Base-by-base conservation (phyloP, 2,797 vertebrate species). In the Tauraco hartlaubi region DNA sequence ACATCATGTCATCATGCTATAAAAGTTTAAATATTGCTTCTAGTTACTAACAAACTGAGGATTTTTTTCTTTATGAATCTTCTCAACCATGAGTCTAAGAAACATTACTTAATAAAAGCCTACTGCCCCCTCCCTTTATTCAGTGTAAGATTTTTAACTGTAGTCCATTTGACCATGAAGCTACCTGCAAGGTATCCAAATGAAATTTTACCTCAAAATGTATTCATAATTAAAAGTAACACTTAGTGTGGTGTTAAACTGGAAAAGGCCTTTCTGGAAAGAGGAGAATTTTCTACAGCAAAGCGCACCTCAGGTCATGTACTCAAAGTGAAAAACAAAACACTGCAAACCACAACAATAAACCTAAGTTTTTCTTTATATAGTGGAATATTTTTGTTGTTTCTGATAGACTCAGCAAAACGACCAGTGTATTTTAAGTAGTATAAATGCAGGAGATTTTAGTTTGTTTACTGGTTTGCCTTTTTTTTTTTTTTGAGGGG, bases 121-220 rank as follows among this genome's bases (percentile, higher is more conserved):
- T 87, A 87, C 44, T 4, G 31, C 25, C 20, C 41, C 51, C 66
- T 85, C 43, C 51, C 66, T 85, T 75, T 78, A 86, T 62, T 68
- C 7, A 4, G 37, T 52, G 26, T 17, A 92, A 76, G 33, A 71
- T 78, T 90, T 94, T 91, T 55, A 63, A 87, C 90, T 93, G 74
- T 59, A 58, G 64, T 59, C 56, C 79, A 79, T 85, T 73, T 94
- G 55, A 76, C 56, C 33, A 37, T 29, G 59, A 92, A 95, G 59
- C 39, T 93, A 81, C 58, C 58, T 92, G 91, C 39, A 94, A 83
- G 19, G 16, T 81, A 94, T 37, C 64, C 44, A 92, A 90, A 80
- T 49, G 22, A 73, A 72, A 75, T 64, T 67, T 80, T 75, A 88
- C 55, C 59, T 92, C 90, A 56, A 91, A 95, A 80, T 81, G 74